Evolutionary conservation across 2,113 vertebrate genomes (phyloP), one percentile per base, ranked within the genome.

Genomic region (Phaetusa simplex): DNA sequence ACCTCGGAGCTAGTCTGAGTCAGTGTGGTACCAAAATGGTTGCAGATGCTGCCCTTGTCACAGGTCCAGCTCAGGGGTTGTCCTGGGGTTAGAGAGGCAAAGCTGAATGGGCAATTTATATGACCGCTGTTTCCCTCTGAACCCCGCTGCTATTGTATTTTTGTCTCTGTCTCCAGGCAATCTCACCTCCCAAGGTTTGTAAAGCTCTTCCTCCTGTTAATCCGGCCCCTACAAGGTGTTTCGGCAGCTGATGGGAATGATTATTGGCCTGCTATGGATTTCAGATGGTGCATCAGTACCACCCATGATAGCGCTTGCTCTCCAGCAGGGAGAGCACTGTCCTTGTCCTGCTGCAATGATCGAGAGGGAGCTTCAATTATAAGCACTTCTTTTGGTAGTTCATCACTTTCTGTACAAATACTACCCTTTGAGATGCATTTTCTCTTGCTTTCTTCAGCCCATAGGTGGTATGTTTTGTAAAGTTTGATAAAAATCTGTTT

Each of bases 31-130:
- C 36, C 32, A 59, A 84, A 89, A 62, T 23, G 50, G 45, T 69
- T 67, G 89, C 78, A 89, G 91, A 82, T 79, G 89, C 56, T 93
- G 80, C 79, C 58, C 80, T 89, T 93, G 94, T 90, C 77, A 79
- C 53, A 53, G 24, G 36, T 93, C 85, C 74, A 90, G 40, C 55
- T 52, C 9, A 0, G 34, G 47, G 22, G 10, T n/a, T 92, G 69
- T 71, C 67, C 78, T 84, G 61, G 61, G 16, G 10, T 80, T 80
- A 27, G 16, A 74, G 36, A 95, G 40, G 73, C 64, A 93, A 89
- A 71, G 38, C 71, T 82, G 43, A 97, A 93, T 3, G 11, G 53
- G 52, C 79, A 72, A 95, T 96, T 96, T 78, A 36, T 56, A 45
- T 3, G 18, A 59, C 74, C 17, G 11, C 77, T 78, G 27, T 40